phyloP scores from a whole-genome alignment of 2,797 vertebrate species.

The Phyllotis vaccarum region DNA sequence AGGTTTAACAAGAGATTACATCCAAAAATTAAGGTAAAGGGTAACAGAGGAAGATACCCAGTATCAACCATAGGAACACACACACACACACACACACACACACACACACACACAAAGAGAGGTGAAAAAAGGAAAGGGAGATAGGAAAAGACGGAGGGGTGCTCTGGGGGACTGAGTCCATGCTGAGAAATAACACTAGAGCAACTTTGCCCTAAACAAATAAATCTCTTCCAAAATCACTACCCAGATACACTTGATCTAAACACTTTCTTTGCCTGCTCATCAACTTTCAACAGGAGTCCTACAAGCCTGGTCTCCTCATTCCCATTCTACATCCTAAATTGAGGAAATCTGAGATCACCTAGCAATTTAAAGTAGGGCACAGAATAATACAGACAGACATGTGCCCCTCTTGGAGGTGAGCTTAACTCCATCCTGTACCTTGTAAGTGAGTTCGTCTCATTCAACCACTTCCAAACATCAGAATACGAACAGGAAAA shows the following conservation, averaged over 20 bases:
- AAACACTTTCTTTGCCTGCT: background rate
- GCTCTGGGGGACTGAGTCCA: background rate
- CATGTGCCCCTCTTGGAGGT: background rate
- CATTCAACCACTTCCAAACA: background rate
- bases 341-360: background rate
- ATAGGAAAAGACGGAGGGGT: too few relatives aligned
- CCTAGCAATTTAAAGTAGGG: background rate
- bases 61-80: background rate
- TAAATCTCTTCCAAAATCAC: background rate
- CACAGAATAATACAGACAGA: background rate
- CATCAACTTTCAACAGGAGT: background rate
- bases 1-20: background rate
- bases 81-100: background rate
- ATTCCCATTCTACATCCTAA: background rate
- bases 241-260: background rate
- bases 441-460: background rate
- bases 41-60: background rate
- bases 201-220: background rate
- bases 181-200: background rate
- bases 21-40: background rate
- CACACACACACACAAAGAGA: background rate
- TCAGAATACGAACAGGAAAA: background rate
- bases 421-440: background rate
- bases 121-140: background rate
- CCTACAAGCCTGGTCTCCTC: background rate